Evolutionary conservation across 2,888 invertebrate genomes (phyloP).

Genomic region (Ditula angustiorana): DNA sequence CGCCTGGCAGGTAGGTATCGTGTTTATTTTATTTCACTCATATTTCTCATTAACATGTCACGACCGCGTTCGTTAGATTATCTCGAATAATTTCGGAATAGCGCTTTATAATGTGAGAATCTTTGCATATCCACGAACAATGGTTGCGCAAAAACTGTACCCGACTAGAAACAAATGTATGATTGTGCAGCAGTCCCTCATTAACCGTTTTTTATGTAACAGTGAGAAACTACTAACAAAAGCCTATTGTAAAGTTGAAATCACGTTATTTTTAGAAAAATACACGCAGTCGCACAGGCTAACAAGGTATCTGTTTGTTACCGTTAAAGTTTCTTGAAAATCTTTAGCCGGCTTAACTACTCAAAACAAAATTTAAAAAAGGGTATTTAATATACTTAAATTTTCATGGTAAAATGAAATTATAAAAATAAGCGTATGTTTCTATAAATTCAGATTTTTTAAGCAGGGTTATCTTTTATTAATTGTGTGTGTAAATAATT

Average conservation of each 20-base stretch:
- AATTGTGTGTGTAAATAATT: no score
- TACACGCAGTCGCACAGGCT: constrained; percentile 11
- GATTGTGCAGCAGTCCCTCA: constrained; percentile 50
- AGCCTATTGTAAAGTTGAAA: constrained; percentile 50
- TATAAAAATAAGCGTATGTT: no score
- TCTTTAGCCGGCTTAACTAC: no score
- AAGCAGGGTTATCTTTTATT: no score
- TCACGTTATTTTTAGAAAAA: constrained; percentile 34
- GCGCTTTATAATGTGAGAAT: constrained; percentile 59
- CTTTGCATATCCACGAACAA: constrained; percentile 62
- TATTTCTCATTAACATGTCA: constrained; percentile 42
- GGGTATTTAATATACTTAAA: no score
- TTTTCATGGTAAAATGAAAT: no score
- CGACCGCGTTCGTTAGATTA: constrained; percentile 23
- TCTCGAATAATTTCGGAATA: constrained; percentile 52
- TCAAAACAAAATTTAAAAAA: no score
- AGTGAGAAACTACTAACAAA: constrained; percentile 58
- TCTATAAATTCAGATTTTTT: no score
- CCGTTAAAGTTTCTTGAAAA: background rate
- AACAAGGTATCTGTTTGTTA: constrained; percentile 2
- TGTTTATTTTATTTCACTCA: constrained; percentile 46
- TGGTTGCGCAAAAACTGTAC: constrained; percentile 62
- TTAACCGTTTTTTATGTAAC: constrained; percentile 38
- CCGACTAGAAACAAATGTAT: constrained; percentile 53
- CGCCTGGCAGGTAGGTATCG: constrained; percentile 50